Percentiles rank a stretch among this genome's conserved stretches.
These are phyloP conservation scores for Tolypeutes matacus DNA, from an alignment of 2,797 vertebrate species.

Conservation along the genomic window DNA sequence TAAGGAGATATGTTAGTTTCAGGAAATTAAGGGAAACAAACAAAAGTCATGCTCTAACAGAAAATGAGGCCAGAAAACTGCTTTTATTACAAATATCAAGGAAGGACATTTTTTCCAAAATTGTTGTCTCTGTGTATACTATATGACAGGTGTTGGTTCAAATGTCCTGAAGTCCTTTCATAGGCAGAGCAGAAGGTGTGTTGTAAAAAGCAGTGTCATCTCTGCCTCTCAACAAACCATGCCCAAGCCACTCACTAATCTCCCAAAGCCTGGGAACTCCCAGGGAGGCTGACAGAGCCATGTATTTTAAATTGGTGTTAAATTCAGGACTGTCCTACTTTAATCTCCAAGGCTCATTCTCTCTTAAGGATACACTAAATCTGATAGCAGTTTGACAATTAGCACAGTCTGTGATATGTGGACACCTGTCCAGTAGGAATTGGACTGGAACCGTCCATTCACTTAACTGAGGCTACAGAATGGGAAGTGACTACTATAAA, in stretches of 20 bases:
- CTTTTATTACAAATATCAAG: not conserved
- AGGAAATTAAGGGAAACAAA: not conserved
- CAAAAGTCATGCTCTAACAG: not conserved
- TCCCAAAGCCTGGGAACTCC: not conserved
- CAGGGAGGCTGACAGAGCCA: not conserved
- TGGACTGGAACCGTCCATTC: slow-evolving; percentile 39
- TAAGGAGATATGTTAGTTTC: not conserved
- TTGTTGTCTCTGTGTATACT: not conserved
- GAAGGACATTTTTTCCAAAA: not conserved
- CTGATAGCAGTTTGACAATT: slow-evolving; percentile 63
- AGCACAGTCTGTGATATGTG: slow-evolving; percentile 14
- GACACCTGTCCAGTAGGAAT: slow-evolving; percentile 60
- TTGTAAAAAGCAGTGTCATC: not conserved
- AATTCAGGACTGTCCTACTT: not conserved
- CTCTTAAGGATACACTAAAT: slow-evolving; percentile 22
- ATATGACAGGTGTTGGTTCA: not conserved
- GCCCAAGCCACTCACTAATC: not conserved
- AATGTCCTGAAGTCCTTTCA: not conserved
- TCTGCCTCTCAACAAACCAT: not conserved
- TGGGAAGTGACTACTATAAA: slow-evolving; percentile 28
- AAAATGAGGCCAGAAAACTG: not conserved
- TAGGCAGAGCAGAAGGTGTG: not conserved
- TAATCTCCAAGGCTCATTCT: slow-evolving; percentile 22
- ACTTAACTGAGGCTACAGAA: not conserved
- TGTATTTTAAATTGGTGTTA: not conserved